A percentile compares a stretch with the other conserved stretches of the same genome.
phyloP scores from a whole-genome alignment of 2,797 vertebrate species.

The Dipus sagitta region DNA sequence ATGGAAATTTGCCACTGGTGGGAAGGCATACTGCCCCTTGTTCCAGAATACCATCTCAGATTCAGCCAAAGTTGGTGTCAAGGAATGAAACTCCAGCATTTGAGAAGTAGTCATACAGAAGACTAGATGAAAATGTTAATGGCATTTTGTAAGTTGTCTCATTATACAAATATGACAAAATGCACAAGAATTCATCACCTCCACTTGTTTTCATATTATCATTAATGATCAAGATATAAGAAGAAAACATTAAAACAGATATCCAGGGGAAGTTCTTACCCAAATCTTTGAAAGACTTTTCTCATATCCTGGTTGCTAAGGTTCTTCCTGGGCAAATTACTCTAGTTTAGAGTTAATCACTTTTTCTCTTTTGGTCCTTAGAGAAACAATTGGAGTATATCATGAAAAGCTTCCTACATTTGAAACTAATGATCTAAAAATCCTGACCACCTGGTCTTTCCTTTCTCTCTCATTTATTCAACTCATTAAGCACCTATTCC shows the following conservation, averaged over 20 bases:
- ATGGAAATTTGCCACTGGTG: neutral
- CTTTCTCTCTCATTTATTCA: neutral
- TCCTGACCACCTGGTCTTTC: neutral
- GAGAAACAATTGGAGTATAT: slow-evolving; percentile 34
- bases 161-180: neutral
- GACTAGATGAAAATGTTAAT: neutral
- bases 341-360: slow-evolving; percentile 53
- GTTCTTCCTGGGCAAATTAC: slow-evolving; percentile 50
- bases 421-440: slow-evolving; percentile 46
- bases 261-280: slow-evolving; percentile 39
- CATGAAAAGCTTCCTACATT: neutral
- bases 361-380: slow-evolving; percentile 37
- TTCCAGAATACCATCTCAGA: neutral
- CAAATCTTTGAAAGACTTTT: slow-evolving; percentile 50
- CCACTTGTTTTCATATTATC: slow-evolving; percentile 50
- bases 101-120: neutral
- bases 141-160: neutral
- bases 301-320: neutral
- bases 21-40: too few relatives aligned
- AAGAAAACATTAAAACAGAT: slow-evolving; percentile 36
- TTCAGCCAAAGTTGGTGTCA: neutral
- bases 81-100: neutral
- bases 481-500: neutral
- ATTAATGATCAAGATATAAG: slow-evolving; percentile 47
- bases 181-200: slow-evolving; percentile 1